Conservation (phyloP, 2,888 invertebrate species). For the Microctonus brassicae region DNA sequence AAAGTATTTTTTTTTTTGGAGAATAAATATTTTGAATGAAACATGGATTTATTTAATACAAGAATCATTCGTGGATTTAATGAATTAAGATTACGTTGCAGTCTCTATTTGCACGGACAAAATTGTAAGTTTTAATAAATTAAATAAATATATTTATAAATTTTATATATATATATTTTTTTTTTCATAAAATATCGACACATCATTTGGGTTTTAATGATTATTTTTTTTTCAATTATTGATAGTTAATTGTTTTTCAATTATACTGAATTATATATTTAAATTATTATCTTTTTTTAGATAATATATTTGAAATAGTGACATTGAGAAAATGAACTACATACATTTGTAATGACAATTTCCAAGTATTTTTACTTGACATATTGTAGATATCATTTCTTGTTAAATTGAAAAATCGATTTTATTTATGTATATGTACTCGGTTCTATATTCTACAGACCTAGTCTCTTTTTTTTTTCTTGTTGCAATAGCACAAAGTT, state of each 20-base stretch:
- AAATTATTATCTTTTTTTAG: too few relatives aligned
- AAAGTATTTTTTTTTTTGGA: slow-evolving; percentile 1
- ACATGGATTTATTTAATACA: slow-evolving; percentile 60
- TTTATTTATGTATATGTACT: not conserved
- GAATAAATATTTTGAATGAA: slow-evolving; percentile 27
- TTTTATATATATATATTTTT: not conserved
- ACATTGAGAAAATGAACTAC: too few relatives aligned
- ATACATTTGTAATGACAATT: too few relatives aligned
- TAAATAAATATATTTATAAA: not conserved
- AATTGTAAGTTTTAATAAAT: slow-evolving; percentile 59
- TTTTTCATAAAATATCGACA: not conserved
- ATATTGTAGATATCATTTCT: not conserved
- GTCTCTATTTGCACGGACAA: slow-evolving; percentile 61
- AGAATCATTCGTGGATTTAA: slow-evolving; percentile 63
- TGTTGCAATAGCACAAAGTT: too few relatives aligned
- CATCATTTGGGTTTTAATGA: too few relatives aligned
- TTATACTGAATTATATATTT: too few relatives aligned
- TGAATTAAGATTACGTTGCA: slow-evolving; percentile 61
- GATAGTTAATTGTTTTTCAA: too few relatives aligned
- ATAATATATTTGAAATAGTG: too few relatives aligned
- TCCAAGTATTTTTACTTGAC: not conserved
- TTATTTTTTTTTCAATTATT: too few relatives aligned
- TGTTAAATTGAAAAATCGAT: not conserved
- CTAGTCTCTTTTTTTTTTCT: too few relatives aligned
- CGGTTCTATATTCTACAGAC: too few relatives aligned